These are phyloP conservation scores for Origma solitaria DNA, from an alignment of 2,113 vertebrate genomes.

Conservation along the genomic window DNA sequence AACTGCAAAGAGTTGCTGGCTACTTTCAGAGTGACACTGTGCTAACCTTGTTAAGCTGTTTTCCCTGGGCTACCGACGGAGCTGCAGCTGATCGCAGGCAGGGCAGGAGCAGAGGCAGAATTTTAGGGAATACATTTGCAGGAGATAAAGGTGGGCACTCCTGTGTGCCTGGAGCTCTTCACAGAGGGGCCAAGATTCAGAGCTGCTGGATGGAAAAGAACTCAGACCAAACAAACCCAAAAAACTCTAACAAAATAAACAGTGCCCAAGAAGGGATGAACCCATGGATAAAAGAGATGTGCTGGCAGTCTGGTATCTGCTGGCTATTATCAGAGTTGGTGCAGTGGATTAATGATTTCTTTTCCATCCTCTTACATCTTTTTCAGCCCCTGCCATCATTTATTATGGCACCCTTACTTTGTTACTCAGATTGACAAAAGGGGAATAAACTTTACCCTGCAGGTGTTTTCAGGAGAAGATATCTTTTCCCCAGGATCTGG, in stretches of 20 bases:
- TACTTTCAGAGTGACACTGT: not conserved
- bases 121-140: not conserved
- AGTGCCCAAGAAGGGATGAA: not conserved
- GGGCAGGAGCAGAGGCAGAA: not conserved
- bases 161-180: not conserved
- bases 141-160: not conserved
- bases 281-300: not conserved
- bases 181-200: not conserved
- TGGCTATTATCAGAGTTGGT: not conserved
- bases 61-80: not conserved
- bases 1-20: constrained; percentile 10
- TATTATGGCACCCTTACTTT: not conserved
- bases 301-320: not conserved
- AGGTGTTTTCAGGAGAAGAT: constrained; percentile 30
- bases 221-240: not conserved
- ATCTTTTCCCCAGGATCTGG: not conserved
- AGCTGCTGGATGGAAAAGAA: not conserved
- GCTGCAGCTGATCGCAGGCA: not conserved
- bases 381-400: constrained; percentile 1
- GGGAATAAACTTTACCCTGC: constrained; percentile 31
- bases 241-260: not conserved
- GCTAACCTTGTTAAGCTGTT: not conserved
- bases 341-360: constrained; percentile 35
- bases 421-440: not conserved
- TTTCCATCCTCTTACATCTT: constrained; percentile 14